Evolutionary conservation across 2,888 invertebrate genomes (phyloP), one percentile per base, ranked within the genome.

Genomic region (Caradrina kadenii): DNA sequence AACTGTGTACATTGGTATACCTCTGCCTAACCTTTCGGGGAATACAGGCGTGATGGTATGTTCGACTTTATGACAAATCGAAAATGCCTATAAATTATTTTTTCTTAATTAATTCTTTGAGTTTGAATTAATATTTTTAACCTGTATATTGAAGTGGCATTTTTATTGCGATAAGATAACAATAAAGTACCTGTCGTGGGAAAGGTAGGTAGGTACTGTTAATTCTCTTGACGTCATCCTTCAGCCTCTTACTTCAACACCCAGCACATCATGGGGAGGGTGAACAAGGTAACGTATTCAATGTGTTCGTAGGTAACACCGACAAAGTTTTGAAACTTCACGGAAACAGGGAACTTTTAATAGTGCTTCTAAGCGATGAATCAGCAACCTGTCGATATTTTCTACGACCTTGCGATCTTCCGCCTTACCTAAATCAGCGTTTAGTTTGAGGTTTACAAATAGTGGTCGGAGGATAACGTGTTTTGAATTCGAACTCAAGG

Each of bases 281-380:
- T 49, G 42, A 19, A 54, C 15, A 58, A 48, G 45, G n/a, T 48
- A 50, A 22, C 22, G 22, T 42, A 39, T 15, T 49, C 42, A 65
- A 8, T 22, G 31, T 64, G 58, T 55, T 49, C 52, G 11, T 55
- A 62, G 26, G 48, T 73, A 67, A 73, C 58, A 21, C 54, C 54
- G 59, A 31, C 22, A 3, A 63, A 73, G 62, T 73, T 68, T 56
- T 22, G 19, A 62, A 77, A 76, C 67, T 77, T 64, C 49, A 66
- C 39, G 54, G 56, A 19, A 59, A 63, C 54, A 35, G 39, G 54
- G 39, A 73, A 69, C 60, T 75, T 79, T 78, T 66, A 69, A 70
- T 63, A 79, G 53, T 61, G 65, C 70, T 68, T 67, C 39, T 62
- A 77, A 67, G 54, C 64, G 79, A 67, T 78, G 72, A 63, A 52